Conservation (phyloP, 2,113 vertebrate genomes). For the Cochlearius cochlearius region DNA sequence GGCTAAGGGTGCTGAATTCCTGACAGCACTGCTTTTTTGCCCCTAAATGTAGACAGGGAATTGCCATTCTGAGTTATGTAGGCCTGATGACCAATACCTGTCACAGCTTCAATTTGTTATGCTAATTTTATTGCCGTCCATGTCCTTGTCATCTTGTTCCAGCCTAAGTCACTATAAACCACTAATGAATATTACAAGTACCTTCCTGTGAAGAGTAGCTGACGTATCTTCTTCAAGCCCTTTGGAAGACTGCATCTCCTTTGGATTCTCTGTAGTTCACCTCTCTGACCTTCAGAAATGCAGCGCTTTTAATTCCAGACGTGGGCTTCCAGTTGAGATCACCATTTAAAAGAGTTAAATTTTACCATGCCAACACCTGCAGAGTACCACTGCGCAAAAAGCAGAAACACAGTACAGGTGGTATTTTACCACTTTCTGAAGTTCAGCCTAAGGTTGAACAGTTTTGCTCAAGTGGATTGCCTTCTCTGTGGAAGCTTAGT, state of each 20-base stretch:
- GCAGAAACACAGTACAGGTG: background rate
- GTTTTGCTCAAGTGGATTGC: background rate
- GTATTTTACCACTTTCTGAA: background rate
- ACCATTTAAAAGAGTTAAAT: background rate
- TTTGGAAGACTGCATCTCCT: background rate
- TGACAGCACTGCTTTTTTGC: background rate
- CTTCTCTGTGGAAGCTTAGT: background rate
- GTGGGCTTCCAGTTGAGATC: background rate
- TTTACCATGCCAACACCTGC: background rate
- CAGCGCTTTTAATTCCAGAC: background rate
- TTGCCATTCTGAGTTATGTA: background rate
- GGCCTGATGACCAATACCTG: background rate
- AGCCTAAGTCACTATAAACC: background rate
- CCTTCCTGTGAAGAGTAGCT: background rate
- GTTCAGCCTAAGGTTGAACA: background rate
- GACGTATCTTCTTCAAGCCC: background rate
- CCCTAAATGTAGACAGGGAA: background rate
- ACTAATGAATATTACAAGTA: slow-evolving; percentile 15
- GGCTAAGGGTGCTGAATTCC: background rate
- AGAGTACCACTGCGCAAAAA: background rate
- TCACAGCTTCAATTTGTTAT: slow-evolving; percentile 16
- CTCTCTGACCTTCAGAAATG: background rate
- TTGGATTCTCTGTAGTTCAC: background rate
- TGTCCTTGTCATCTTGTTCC: background rate
- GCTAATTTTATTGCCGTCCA: slow-evolving; percentile 13